Base-by-base conservation (phyloP, 2,797 vertebrate species). In the Hoplostethus mediterraneus region DNA sequence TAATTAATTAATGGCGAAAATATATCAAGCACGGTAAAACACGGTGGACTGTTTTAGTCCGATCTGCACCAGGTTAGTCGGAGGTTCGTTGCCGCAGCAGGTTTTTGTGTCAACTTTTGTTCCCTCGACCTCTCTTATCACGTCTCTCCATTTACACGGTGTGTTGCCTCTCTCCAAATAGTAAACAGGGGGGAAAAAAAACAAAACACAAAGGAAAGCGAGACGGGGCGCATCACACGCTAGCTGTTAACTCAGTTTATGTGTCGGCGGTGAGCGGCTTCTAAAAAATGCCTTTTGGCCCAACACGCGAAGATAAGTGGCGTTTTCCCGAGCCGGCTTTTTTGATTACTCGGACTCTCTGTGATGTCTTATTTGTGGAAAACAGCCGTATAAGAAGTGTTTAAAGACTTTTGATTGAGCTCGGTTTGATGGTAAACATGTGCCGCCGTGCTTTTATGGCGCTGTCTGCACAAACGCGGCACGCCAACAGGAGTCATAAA, bases 321-420 rank as follows among this genome's bases (percentile, higher is more conserved):
- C 82, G 31, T 65, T 31, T 70, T n/a, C n/a, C 10, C 2, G 5
- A 28, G 64, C 47, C 11, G 17, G 60, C 44, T 42, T 69, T 69
- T 12, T 52, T 13, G 12, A 45, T 45, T 13, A n/a, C 17, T n/a
- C 1, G 64, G 64, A 55, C 61, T 53, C 21, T 58, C 59, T 81
- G 51, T 74, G 79, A 83, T 75, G 82, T 88, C 77, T 90, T 81
- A 76, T 83, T 88, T 78, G 51, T 80, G 85, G 83, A 78, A 86
- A 87, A 75, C 84, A 89, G 79, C 88, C 84, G 87, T 17, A 52
- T 25, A 13, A 31, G 59, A 3, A 5, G 47, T 69, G 63, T 52
- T 62, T 16, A 28, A 6, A 51, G 49, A 51, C 60, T 44, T 84
- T 76, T 57, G 45, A 77, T 51, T 30, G 56, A 61, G 51, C 6